Base-by-base conservation (phyloP, 37 sponge, comb jelly and placozoan genomes). In the Tethya wilhelma region DNA sequence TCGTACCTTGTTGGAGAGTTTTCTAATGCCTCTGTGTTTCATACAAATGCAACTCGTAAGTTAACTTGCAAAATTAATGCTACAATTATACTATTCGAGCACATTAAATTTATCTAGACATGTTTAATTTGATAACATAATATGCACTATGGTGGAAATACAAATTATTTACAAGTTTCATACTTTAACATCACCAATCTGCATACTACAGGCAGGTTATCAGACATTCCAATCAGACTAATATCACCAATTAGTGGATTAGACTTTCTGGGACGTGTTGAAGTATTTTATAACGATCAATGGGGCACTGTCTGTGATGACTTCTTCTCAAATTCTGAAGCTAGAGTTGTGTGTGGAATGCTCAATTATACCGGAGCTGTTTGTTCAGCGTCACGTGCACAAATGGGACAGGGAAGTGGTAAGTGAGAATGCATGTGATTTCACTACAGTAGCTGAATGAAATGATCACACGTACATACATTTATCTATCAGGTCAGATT, bases 401-500 rank as follows among this genome's bases (percentile, higher is more conserved):
- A 22, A 2, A 6, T 80, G 68, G 57, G 70, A 9, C 41, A 20
- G 30, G 69, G 58, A 32, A 30, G 0, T 6, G 39, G 59, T 69
- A n/a, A n/a, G 62, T 60, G 12, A 26, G 12, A n/a, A 6, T 20
- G 12, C 25, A 6, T 60, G 25, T 60, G n/a, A 26, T 49, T 49
- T 9, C 9, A 49, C 53, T 49, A 49, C 14, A 49, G 14, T 19
- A 49, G 9, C 14, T 49, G 14, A 14, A 14, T 60, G 63, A n/a
- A 60, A 26, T 60, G 26, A 17, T 25, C 22, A n/a, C 63, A 25
- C 6, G 22, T 60, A n/a, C 14, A 49, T 49, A 7, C 22, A 60
- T n/a, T 12, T 60, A 60, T 12, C 28, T 65, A 34, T 33, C 23
- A 74, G 79, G 71, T 56, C 70, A 4, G 4, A 78, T 85, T n/a